Evolutionary conservation across 2,888 invertebrate species (phyloP), one percentile per base, ranked within the genome.

Genomic region (Biston betularia): DNA sequence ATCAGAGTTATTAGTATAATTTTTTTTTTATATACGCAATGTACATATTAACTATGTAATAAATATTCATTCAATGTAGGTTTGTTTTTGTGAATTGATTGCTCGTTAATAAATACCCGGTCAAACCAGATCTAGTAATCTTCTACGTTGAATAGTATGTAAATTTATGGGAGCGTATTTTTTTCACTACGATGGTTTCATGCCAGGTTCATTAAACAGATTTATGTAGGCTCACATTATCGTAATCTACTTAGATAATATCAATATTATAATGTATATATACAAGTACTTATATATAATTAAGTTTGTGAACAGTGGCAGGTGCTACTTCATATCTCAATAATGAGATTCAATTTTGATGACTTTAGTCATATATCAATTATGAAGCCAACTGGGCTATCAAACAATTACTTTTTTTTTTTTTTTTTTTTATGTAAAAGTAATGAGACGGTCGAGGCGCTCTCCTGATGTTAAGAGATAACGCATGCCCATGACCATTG

Each of bases 61-160:
- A 58, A 53, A 58, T 64, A 64, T 64, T 64, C 46, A 63, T 57
- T 35, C 24, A 34, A 1, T 12, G 48, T 64, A 38, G 33, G 58
- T 64, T 52, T 52, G 58, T 45, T 64, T 58, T 74, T 71, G 56
- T 68, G 50, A 45, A 46, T 53, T 63, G 44, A 34, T 63, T 53
- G 38, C 48, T 63, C 62, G 56, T 52, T 35, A 52, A 54, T 15
- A 67, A 50, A 24, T 57, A 24, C 45, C 49, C 24, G 38, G 40
- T 52, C 1, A 15, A 58, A 63, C 49, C 33, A 0, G 57, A 49
- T 53, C 12, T 53, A 45, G 14, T 40, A 45, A 42, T 63, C 33
- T 15, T 11, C 42, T 42, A 10, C 49, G 35, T 38, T 15, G 14
- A 10, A 10, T 57, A 54, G 7, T 54, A 49, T 56, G 53, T 14